phyloP scores from a whole-genome alignment of 2,888 invertebrate genomes.

The Acleris sparsana region DNA sequence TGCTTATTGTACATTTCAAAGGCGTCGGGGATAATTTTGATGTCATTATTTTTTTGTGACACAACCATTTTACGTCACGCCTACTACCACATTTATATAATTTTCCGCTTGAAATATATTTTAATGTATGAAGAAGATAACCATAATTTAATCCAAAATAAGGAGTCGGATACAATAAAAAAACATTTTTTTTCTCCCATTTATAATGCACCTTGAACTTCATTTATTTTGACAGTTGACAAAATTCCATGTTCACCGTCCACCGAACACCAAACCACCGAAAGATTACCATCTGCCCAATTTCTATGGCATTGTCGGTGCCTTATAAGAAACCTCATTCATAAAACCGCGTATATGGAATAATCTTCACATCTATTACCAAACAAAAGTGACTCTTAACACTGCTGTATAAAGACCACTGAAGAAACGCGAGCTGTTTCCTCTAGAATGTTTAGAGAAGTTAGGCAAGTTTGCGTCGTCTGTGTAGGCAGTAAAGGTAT shows the following conservation, averaged over 20 bases:
- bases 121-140: too few species aligned
- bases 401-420: slow-evolving; percentile 16
- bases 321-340: slow-evolving; percentile 29
- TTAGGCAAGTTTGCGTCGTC: slow-evolving; percentile 10
- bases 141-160: neutral
- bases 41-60: too few species aligned
- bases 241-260: neutral
- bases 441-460: neutral
- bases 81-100: too few species aligned
- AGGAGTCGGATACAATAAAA: neutral
- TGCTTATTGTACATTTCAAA: too few species aligned
- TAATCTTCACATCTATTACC: slow-evolving; percentile 24
- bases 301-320: slow-evolving; percentile 29
- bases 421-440: slow-evolving; percentile 1
- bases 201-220: neutral
- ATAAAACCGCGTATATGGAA: slow-evolving; percentile 24
- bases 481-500: neutral
- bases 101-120: too few species aligned
- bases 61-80: too few species aligned
- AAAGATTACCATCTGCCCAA: slow-evolving; percentile 31
- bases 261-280: neutral
- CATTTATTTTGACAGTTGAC: neutral
- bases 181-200: neutral
- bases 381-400: slow-evolving; percentile 24
- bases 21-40: too few species aligned